These are phyloP conservation scores for Remorina albescens DNA, from an alignment of 2,797 vertebrate genomes.

Conservation along the genomic window DNA sequence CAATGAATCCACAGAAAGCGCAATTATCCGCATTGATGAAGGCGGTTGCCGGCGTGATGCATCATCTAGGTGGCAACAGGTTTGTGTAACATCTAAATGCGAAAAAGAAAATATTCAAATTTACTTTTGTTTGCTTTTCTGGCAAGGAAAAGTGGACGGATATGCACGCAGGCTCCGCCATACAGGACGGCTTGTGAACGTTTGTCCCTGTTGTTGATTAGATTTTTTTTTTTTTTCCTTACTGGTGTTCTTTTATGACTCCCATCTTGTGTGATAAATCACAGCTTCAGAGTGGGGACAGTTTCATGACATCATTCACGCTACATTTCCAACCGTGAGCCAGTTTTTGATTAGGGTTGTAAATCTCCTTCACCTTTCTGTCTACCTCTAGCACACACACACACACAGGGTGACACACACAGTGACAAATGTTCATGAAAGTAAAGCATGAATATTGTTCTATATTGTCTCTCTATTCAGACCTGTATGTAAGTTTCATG, in stretches of 20 bases:
- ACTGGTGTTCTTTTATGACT: constrained; percentile 69
- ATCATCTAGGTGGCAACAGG: constrained; percentile 69
- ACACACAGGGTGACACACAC: constrained; percentile 21
- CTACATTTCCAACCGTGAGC: constrained; percentile 84
- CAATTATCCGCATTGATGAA: constrained; percentile 81
- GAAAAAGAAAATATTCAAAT: constrained; percentile 78
- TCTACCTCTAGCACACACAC: constrained; percentile 20
- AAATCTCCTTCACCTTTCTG: constrained; percentile 79
- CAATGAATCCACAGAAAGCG: constrained; percentile 58
- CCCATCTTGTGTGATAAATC: constrained; percentile 79
- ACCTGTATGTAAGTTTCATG: constrained; percentile 34
- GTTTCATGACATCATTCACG: constrained; percentile 85
- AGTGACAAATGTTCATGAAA: constrained; percentile 49
- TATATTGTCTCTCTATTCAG: constrained; percentile 17
- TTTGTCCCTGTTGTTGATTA: constrained; percentile 61
- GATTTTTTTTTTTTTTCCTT: constrained; percentile 37
- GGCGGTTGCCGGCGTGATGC: constrained; percentile 63
- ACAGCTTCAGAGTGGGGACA: constrained; percentile 76
- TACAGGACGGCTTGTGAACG: constrained; percentile 60
- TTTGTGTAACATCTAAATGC: constrained; percentile 71
- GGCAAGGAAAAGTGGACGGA: constrained; percentile 41
- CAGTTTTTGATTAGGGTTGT: constrained; percentile 86
- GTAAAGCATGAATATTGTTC: constrained; percentile 33
- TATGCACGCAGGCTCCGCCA: constrained; percentile 42
- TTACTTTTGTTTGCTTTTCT: constrained; percentile 71